A percentile compares a stretch with the other conserved stretches of the same genome.
These are phyloP conservation scores for Baccha elongata DNA, from an alignment of 2,888 invertebrate species.

Conservation along the genomic window DNA sequence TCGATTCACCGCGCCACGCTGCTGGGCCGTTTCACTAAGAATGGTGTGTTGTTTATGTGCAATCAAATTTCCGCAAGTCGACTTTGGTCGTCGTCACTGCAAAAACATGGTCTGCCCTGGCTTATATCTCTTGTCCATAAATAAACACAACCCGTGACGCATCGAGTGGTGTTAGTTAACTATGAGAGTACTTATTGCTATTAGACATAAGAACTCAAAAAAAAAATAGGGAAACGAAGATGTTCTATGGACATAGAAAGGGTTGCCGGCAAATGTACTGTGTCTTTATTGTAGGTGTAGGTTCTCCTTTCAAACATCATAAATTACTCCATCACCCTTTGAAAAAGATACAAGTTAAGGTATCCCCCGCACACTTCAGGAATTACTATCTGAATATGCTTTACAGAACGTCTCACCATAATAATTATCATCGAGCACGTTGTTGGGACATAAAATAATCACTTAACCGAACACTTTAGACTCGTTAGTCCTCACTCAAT, in stretches of 20 bases:
- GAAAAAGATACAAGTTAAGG: constrained; percentile 1
- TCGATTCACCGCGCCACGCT: constrained; percentile 55
- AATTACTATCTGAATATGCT: constrained; percentile 29
- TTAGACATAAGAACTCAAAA: constrained; percentile 42
- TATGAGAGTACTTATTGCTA: constrained; percentile 44
- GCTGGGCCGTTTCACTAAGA: background rate
- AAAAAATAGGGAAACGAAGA: constrained; percentile 54
- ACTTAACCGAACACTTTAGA: constrained; percentile 29
- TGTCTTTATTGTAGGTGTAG: constrained; percentile 43
- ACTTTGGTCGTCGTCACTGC: constrained; percentile 22
- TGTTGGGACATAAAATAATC: constrained; percentile 29
- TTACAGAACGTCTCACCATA: constrained; percentile 38
- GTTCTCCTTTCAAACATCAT: constrained; percentile 24
- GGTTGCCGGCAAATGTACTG: constrained; percentile 34
- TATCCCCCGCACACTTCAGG: constrained; percentile 5
- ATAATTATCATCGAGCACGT: constrained; percentile 37
- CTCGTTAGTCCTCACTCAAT: background rate
- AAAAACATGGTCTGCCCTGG: constrained; percentile 10
- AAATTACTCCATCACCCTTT: constrained; percentile 39
- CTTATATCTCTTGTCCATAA: constrained; percentile 47
- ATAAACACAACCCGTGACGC: constrained; percentile 60
- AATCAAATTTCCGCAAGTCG: constrained; percentile 29
- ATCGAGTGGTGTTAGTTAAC: constrained; percentile 48
- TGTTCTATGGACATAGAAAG: constrained; percentile 31
- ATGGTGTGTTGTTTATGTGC: constrained; percentile 27